Evolutionary conservation across 2,113 vertebrate species (phyloP).

Genomic region (Cinclus cinclus): DNA sequence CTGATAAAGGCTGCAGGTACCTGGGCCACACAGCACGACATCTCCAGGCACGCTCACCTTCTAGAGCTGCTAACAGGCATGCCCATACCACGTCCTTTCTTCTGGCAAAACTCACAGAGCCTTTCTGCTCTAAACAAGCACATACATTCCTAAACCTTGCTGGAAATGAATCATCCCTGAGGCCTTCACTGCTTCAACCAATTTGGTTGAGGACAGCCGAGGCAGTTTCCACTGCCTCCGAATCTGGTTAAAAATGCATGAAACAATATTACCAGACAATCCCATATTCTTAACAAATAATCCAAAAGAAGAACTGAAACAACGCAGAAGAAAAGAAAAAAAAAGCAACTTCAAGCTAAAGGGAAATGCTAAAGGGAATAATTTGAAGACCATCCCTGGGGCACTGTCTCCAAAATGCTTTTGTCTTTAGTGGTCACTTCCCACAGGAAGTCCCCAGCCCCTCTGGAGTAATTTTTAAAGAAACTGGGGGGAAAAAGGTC

Average conservation of each 20-base stretch:
- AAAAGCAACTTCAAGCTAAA: background rate
- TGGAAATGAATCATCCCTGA: background rate
- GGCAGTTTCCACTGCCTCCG: background rate
- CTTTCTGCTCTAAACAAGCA: background rate
- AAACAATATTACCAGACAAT: background rate
- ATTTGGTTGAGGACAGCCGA: background rate
- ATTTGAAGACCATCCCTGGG: background rate
- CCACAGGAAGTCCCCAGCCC: background rate
- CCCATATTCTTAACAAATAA: background rate
- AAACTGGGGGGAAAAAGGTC: background rate
- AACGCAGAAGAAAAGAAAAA: background rate
- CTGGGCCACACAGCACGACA: rapidly evolving
- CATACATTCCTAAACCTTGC: background rate
- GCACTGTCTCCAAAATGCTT: background rate
- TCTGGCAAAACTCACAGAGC: background rate
- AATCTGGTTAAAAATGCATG: background rate
- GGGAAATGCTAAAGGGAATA: background rate
- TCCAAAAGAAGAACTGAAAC: background rate
- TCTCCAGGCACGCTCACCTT: background rate
- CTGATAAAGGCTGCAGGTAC: background rate
- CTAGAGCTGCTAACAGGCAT: background rate
- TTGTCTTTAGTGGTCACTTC: background rate
- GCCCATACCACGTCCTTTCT: background rate
- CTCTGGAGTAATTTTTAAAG: background rate
- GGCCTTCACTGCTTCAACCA: background rate